Percentiles rank a stretch among this genome's conserved stretches.
These are phyloP conservation scores for Timandra comae DNA, from an alignment of 2,888 invertebrate genomes.

Conservation along the genomic window DNA sequence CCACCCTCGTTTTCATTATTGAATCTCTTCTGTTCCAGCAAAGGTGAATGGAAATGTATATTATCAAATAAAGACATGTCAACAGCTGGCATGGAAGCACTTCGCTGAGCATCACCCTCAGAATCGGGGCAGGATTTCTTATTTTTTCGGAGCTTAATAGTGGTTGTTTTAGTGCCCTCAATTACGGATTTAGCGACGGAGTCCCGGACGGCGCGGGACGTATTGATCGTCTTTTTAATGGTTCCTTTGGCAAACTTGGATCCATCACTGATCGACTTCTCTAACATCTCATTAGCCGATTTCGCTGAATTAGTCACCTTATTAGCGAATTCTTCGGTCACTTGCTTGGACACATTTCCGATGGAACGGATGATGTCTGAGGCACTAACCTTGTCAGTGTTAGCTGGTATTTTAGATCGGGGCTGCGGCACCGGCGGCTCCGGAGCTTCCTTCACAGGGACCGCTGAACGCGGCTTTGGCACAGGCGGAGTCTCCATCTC, in stretches of 20 bases:
- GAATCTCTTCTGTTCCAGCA: constrained; percentile 59
- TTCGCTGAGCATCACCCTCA: constrained; percentile 49
- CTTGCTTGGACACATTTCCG: constrained; percentile 74
- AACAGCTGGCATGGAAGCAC: constrained; percentile 74
- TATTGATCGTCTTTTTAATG: constrained; percentile 61
- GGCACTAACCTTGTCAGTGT: constrained; percentile 49
- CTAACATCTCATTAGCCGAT: constrained; percentile 56
- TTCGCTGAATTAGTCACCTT: constrained; percentile 65
- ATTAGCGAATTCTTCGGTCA: constrained; percentile 73
- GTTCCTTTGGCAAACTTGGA: constrained; percentile 66
- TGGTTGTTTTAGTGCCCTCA: constrained; percentile 78
- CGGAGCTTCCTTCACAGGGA: constrained; percentile 26
- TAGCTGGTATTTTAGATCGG: constrained; percentile 51
- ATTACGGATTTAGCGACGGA: constrained; percentile 79
- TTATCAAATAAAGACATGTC: constrained; percentile 79
- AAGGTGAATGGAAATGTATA: constrained; percentile 80
- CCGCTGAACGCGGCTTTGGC: constrained; percentile 55
- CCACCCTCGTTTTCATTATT: constrained; percentile 30
- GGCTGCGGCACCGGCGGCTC: constrained; percentile 75
- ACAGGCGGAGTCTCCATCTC: constrained; percentile 63
- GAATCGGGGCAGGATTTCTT: constrained; percentile 39
- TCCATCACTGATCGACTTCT: constrained; percentile 53
- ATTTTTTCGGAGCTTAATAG: constrained; percentile 57
- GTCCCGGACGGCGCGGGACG: constrained; percentile 69
- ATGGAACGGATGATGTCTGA: constrained; percentile 68